A percentile compares a stretch with the other conserved stretches of the same genome.
These are phyloP conservation scores for Gambelia wislizenii DNA, from an alignment of 2,797 vertebrate genomes.

Conservation along the genomic window DNA sequence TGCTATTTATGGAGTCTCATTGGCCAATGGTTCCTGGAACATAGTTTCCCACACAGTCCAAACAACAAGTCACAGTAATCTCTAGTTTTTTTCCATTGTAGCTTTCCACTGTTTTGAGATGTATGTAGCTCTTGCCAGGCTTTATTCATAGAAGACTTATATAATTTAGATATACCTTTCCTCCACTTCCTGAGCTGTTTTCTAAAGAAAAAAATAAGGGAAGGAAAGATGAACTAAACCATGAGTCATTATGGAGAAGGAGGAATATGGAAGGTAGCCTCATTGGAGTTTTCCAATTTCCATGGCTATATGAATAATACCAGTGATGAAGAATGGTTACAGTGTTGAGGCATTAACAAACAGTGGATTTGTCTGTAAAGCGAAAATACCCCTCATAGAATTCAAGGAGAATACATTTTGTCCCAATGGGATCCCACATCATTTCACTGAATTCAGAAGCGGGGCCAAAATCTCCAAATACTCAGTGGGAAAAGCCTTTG, in stretches of 20 bases:
- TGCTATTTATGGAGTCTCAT: not conserved
- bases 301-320: not conserved
- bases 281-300: not conserved
- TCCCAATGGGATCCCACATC: no score
- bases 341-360: not conserved
- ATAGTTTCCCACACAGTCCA: not conserved
- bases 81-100: not conserved
- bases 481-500: no score
- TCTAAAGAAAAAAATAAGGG: not conserved
- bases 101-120: not conserved
- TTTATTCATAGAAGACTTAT: conserved; percentile 16
- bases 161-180: not conserved
- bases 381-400: no score
- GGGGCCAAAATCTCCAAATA: no score
- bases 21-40: not conserved
- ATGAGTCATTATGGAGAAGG: not conserved
- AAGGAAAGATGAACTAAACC: not conserved
- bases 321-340: not conserved
- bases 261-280: no score
- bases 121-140: conserved; percentile 4
- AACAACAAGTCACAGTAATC: not conserved
- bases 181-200: not conserved
- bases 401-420: no score
- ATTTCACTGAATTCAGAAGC: no score
- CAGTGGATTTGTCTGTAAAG: no score